Evolutionary conservation across 2,797 vertebrate species (phyloP).

Genomic region (Enteromius fasciolatus): DNA sequence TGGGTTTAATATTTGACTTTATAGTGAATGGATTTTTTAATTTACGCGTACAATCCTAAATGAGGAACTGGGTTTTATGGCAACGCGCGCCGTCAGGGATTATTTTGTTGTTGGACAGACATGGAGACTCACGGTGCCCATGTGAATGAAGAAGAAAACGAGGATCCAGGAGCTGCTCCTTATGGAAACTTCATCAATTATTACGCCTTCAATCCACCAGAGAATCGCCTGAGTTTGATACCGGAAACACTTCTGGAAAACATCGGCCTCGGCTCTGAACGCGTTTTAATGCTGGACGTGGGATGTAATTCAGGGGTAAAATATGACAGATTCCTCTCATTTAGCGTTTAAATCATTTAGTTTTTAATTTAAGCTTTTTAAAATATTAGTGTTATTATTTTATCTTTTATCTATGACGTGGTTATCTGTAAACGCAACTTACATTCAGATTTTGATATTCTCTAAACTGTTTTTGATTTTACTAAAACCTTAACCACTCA

Average conservation of each 20-base stretch:
- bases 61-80: background rate
- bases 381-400: too few species aligned
- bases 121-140: constrained; percentile 73
- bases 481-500: background rate
- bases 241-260: constrained; percentile 76
- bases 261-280: constrained; percentile 55
- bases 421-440: background rate
- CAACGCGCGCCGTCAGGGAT: background rate
- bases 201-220: constrained; percentile 89
- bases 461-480: background rate
- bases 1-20: background rate
- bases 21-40: background rate
- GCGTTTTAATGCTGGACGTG: constrained; percentile 84
- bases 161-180: constrained; percentile 83
- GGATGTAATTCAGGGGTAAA: constrained; percentile 92
- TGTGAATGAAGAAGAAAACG: background rate
- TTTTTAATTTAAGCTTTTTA: too few species aligned
- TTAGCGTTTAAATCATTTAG: background rate
- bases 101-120: background rate
- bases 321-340: too few species aligned
- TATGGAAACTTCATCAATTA: constrained; percentile 91
- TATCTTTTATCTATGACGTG: background rate
- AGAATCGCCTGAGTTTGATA: constrained; percentile 82
- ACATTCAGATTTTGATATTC: background rate
- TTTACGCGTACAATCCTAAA: too few species aligned